These are phyloP conservation scores for Petromus typicus DNA, from an alignment of 2,113 vertebrate species.

Conservation along the genomic window DNA sequence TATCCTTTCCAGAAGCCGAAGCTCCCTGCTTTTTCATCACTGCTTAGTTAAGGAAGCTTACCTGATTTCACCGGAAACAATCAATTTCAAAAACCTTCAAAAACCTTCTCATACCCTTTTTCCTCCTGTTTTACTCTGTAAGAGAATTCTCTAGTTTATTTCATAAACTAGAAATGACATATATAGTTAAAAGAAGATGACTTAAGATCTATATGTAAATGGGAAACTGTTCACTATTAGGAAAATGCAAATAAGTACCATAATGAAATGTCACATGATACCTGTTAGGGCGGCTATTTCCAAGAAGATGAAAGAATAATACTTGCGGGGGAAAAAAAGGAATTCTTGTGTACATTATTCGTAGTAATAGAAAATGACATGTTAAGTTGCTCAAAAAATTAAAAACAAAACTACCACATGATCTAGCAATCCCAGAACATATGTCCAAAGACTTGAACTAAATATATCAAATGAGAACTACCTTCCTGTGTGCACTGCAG, in stretches of 20 bases:
- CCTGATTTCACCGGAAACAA: background rate
- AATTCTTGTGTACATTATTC: background rate
- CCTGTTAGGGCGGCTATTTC: background rate
- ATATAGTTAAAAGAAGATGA: background rate
- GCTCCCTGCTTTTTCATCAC: background rate
- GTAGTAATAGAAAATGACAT: background rate
- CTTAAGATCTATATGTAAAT: background rate
- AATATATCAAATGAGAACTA: background rate
- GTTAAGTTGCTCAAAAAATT: background rate
- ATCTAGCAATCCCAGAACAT: background rate
- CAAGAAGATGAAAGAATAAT: background rate
- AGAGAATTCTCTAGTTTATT: background rate
- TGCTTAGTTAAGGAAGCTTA: background rate
- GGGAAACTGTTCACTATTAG: background rate
- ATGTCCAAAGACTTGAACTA: background rate
- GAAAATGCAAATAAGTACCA: constrained; percentile 22
- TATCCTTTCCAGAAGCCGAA: background rate
- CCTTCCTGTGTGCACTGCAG: background rate
- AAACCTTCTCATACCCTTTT: background rate
- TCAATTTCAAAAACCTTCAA: constrained; percentile 36
- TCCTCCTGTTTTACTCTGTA: background rate
- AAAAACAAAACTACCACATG: background rate
- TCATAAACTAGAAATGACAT: background rate
- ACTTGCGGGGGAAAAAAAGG: background rate
- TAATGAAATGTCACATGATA: background rate